Evolutionary conservation across 1,140 invertebrate species (phyloP).

Genomic region (Amphibalanus amphitrite): DNA sequence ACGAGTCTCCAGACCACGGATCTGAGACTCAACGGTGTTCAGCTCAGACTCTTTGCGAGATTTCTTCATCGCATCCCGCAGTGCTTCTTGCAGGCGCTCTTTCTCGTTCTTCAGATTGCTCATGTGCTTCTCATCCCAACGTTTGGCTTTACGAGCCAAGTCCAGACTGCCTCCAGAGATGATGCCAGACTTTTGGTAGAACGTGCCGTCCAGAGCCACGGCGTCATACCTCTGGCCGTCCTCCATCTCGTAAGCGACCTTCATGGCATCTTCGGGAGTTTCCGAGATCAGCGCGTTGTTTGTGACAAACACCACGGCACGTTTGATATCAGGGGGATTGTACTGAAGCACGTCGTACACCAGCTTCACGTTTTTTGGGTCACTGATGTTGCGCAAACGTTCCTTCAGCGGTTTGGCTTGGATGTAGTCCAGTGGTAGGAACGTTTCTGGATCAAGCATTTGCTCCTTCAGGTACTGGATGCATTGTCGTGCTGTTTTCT

Average conservation of each 20-base stretch:
- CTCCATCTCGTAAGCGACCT: slow-evolving; percentile 91
- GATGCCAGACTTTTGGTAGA: slow-evolving; percentile 97
- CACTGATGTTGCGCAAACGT: slow-evolving; percentile 68
- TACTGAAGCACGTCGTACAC: slow-evolving; percentile 94
- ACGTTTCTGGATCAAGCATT: slow-evolving; percentile 95
- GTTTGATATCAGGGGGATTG: slow-evolving; percentile 81
- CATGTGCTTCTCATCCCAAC: slow-evolving; percentile 98
- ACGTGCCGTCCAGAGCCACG: slow-evolving; percentile 92
- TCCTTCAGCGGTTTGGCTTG: slow-evolving; percentile 84
- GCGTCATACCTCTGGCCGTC: slow-evolving; percentile 67
- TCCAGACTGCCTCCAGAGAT: slow-evolving; percentile 96
- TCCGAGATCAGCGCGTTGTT: slow-evolving; percentile 98
- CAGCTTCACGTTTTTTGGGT: slow-evolving; percentile 87
- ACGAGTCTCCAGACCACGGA: slow-evolving; percentile 85
- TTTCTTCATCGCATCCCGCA: slow-evolving; percentile 84
- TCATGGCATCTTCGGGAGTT: slow-evolving; percentile 92
- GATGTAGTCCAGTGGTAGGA: slow-evolving; percentile 91
- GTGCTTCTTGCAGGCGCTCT: slow-evolving; percentile 61
- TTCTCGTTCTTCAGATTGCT: slow-evolving; percentile 69
- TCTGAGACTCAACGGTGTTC: slow-evolving; percentile 90
- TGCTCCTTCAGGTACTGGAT: slow-evolving; percentile 98
- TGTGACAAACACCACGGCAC: slow-evolving; percentile 95
- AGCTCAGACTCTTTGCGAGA: slow-evolving; percentile 94
- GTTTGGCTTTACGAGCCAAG: slow-evolving; percentile 86
- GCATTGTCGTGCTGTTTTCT: slow-evolving; percentile 91